Base-by-base conservation (phyloP, 1,140 invertebrate genomes). In the Hyphantria cunea region DNA sequence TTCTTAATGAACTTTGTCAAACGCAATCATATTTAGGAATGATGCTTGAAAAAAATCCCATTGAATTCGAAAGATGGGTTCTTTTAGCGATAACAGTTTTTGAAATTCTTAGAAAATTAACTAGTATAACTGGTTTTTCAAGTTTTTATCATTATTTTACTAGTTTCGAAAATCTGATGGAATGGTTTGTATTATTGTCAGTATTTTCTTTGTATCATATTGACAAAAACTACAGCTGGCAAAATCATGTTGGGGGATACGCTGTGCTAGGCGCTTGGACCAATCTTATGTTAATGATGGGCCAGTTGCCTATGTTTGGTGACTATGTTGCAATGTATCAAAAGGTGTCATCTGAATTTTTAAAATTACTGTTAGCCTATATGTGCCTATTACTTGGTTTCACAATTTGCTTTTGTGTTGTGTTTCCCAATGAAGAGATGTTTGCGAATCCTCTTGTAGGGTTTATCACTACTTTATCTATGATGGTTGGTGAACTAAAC, bases 401-500 rank as follows among this genome's bases (percentile, higher is more conserved):
- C 66, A 93, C 93, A 0, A 92, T 94, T 39, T 94, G 93, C 58
- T 94, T 94, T 63, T 93, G 93, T 64, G 93, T 94, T 0, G 92
- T 94, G n/a, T 94, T 94, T 68, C 92, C 93, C 6, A 89, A 92
- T 13, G 91, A 93, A 61, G 92, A 92, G 37, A 93, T 93, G 56
- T 94, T 94, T 74, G 91, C 91, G 0, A 92, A 93, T 82, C 91
- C 92, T 6, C 81, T 93, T 33, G 92, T 92, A 59, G 91, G 91
- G 0, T 87, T 94, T 8, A 93, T 95, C 10, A 94, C 93, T 76
- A 93, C 93, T 0, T 68, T 94, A 8, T 93, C 94, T 0, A 94
- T 94, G 93, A 95, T 95, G 94, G 93, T 94, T 0, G 94, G 94
- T 0, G 94, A 95, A 67, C 68, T 94, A 6, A 94, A 95, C 70